Percentiles rank a stretch among this genome's conserved stretches.
Evolutionary conservation across 1,140 invertebrate genomes (phyloP).

Genomic region (Bombyx mori): DNA sequence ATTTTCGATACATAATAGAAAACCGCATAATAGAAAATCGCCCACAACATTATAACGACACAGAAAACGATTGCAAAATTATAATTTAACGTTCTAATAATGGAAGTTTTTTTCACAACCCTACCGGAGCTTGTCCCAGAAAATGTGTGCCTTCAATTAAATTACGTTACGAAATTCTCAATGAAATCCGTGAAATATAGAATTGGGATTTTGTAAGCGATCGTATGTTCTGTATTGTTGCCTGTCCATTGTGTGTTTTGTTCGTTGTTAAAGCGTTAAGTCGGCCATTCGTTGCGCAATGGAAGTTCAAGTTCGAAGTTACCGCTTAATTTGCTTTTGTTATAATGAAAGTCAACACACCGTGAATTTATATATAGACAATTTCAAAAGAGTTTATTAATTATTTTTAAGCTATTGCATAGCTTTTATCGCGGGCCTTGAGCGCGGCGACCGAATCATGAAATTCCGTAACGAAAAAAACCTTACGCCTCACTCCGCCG

Average conservation of each 20-base stretch:
- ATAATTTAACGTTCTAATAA: conserved; percentile 49
- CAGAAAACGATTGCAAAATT: conserved; percentile 57
- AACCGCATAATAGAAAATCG: conserved; percentile 34
- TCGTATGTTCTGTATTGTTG: conserved; percentile 23
- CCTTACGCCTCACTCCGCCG: no score
- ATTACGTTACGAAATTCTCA: conserved; percentile 53
- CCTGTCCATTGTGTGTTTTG: conserved; percentile 33
- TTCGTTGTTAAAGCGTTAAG: conserved; percentile 43
- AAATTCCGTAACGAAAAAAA: no score
- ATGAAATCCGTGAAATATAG: conserved; percentile 59
- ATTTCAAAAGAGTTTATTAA: no score
- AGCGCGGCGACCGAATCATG: no score
- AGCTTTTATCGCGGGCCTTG: no score
- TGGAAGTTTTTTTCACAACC: conserved; percentile 34
- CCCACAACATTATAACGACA: conserved; percentile 52
- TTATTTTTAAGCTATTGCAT: no score
- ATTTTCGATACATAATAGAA: conserved; percentile 46
- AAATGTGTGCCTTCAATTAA: conserved; percentile 48
- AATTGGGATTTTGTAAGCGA: conserved; percentile 38
- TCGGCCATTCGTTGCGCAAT: conserved; percentile 37
- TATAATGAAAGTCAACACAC: conserved; percentile 31
- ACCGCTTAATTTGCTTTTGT: conserved; percentile 8
- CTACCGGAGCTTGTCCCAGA: conserved; percentile 34
- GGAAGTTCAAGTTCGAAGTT: conserved; percentile 41
- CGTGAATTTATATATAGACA: conserved; percentile 9